Conservation (phyloP, 2,888 invertebrate genomes). For the Campaea margaritaria region DNA sequence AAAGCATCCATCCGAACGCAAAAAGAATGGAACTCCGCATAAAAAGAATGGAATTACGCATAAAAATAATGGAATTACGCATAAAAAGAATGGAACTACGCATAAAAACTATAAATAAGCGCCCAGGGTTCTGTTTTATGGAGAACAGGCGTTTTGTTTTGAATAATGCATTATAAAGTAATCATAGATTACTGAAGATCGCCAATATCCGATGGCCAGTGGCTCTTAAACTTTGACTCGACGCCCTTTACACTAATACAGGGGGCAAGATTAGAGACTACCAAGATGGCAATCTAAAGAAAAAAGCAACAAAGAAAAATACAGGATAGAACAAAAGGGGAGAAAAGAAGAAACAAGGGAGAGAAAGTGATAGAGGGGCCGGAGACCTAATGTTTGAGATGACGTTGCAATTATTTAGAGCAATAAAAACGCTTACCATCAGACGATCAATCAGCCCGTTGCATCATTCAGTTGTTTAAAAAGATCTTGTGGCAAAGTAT, state of each 20-base stretch:
- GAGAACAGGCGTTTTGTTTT: slow-evolving; percentile 39
- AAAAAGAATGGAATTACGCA: slow-evolving; percentile 26
- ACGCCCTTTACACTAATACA: not conserved
- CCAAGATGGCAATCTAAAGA: too few relatives aligned
- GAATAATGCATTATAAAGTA: slow-evolving; percentile 47
- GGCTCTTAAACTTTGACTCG: slow-evolving; percentile 30
- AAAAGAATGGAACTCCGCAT: slow-evolving; percentile 12
- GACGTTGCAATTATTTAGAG: too few relatives aligned
- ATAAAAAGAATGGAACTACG: slow-evolving; percentile 25
- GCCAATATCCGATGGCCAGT: slow-evolving; percentile 39
- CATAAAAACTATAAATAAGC: slow-evolving; percentile 39
- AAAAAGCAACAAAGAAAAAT: too few relatives aligned
- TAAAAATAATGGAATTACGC: slow-evolving; percentile 17
- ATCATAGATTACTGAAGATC: slow-evolving; percentile 44
- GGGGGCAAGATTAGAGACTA: too few relatives aligned
- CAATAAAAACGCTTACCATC: too few relatives aligned
- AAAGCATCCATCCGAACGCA: slow-evolving; percentile 27
- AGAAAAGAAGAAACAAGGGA: too few relatives aligned
- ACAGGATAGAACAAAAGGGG: too few relatives aligned
- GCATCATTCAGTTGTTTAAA: too few relatives aligned
- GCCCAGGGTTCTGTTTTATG: slow-evolving; percentile 32
- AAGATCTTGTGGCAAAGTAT: too few relatives aligned
- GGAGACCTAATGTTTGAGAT: too few relatives aligned
- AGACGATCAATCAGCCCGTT: too few relatives aligned
- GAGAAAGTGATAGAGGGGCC: too few relatives aligned